These are phyloP conservation scores for Procambarus virginalis DNA, from an alignment of 1,140 invertebrate species.

Conservation along the genomic window DNA sequence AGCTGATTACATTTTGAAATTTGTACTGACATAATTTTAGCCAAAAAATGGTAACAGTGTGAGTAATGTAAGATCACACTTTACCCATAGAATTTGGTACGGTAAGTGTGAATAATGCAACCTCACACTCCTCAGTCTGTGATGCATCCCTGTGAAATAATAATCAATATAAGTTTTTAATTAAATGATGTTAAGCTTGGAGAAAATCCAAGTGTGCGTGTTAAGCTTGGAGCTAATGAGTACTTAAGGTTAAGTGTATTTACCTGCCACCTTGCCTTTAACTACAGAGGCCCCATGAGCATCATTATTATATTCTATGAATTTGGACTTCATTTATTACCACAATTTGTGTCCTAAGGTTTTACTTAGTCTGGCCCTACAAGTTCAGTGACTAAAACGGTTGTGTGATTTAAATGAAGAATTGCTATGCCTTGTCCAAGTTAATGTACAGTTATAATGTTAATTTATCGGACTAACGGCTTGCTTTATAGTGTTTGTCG, in stretches of 20 bases:
- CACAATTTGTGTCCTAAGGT: background rate
- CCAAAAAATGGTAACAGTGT: background rate
- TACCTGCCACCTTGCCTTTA: too few species aligned
- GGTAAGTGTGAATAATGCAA: background rate
- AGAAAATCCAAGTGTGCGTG: background rate
- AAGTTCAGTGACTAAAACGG: background rate
- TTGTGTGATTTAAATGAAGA: background rate
- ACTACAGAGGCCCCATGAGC: background rate
- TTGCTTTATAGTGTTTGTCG: conserved; percentile 3
- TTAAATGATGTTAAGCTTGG: too few species aligned
- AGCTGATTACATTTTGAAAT: background rate
- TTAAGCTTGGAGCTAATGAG: background rate
- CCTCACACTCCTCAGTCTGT: background rate
- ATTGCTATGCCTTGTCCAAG: conserved; percentile 26
- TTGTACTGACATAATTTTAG: background rate
- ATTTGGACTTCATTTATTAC: background rate
- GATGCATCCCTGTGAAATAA: background rate
- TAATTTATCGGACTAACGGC: conserved; percentile 38
- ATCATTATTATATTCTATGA: background rate
- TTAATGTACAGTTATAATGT: conserved; percentile 33
- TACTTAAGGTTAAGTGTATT: background rate
- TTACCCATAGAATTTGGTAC: background rate
- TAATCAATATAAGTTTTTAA: background rate
- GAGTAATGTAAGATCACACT: background rate
- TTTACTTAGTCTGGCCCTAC: background rate